These are phyloP conservation scores for Chaetogeoica ovagalla DNA, from an alignment of 2,888 invertebrate genomes.

Conservation along the genomic window DNA sequence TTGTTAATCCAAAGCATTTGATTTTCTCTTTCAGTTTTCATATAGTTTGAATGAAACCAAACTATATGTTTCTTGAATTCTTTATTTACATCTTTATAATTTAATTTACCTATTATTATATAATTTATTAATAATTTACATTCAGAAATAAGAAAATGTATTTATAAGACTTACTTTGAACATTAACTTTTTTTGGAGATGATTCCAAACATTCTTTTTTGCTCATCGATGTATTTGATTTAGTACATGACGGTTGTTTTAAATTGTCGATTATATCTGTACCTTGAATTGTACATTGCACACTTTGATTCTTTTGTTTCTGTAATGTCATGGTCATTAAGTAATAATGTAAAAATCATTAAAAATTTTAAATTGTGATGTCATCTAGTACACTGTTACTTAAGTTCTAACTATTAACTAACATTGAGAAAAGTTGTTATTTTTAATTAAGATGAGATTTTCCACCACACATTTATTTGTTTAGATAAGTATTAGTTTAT, in stretches of 20 bases:
- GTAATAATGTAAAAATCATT: not conserved
- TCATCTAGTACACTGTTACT: not conserved
- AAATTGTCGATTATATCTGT: not conserved
- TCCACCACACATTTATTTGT: no score
- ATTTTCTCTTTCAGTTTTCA: conserved; percentile 59
- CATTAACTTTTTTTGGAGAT: not conserved
- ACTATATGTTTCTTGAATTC: conserved; percentile 49
- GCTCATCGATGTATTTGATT: not conserved
- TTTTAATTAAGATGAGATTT: no score
- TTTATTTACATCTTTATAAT: conserved; percentile 3
- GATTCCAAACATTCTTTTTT: not conserved
- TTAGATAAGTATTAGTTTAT: no score
- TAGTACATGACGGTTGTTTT: not conserved
- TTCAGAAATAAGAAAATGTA: not conserved
- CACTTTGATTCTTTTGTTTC: conserved; percentile 34
- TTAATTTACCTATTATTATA: conserved; percentile 27
- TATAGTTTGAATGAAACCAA: conserved; percentile 52
- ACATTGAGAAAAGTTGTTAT: no score
- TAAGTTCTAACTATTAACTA: no score
- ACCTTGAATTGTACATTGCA: conserved; percentile 29
- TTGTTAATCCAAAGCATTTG: conserved; percentile 66
- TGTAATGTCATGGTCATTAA: conserved; percentile 23
- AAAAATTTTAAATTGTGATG: not conserved
- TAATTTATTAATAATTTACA: not conserved
- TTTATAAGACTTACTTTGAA: conserved; percentile 9